These are phyloP conservation scores for Erynnis tages DNA, from an alignment of 2,888 invertebrate species.

Conservation along the genomic window DNA sequence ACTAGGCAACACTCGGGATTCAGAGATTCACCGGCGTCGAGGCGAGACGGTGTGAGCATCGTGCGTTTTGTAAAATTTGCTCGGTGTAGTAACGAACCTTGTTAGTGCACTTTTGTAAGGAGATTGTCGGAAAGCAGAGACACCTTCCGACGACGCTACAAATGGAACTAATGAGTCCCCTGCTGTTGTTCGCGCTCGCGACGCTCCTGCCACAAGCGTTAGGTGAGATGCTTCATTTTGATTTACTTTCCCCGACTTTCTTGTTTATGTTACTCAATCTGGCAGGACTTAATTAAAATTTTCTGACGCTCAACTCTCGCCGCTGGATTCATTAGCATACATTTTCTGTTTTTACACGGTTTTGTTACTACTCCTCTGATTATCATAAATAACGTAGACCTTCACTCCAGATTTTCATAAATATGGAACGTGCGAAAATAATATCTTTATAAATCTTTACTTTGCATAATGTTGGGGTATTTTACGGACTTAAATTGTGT, in stretches of 20 bases:
- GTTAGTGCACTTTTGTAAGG: slow-evolving; percentile 71
- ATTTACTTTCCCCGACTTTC: slow-evolving; percentile 33
- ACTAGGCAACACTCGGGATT: slow-evolving; percentile 43
- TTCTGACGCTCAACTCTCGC: slow-evolving; percentile 18
- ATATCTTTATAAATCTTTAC: not conserved
- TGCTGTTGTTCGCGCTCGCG: slow-evolving; percentile 62
- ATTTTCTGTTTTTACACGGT: slow-evolving; percentile 16
- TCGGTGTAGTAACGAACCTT: slow-evolving; percentile 68
- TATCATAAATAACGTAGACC: slow-evolving; percentile 12
- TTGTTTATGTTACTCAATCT: slow-evolving; percentile 31
- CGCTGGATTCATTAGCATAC: slow-evolving; percentile 19
- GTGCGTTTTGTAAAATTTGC: slow-evolving; percentile 59
- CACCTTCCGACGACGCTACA: slow-evolving; percentile 55
- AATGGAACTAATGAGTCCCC: slow-evolving; percentile 74
- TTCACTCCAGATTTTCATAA: slow-evolving; percentile 15
- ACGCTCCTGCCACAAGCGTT: slow-evolving; percentile 51
- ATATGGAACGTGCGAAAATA: slow-evolving; percentile 1
- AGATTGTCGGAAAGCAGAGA: slow-evolving; percentile 63
- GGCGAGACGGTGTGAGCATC: slow-evolving; percentile 41
- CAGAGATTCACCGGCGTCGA: slow-evolving; percentile 50
- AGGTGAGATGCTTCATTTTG: slow-evolving; percentile 51
- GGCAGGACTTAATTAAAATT: slow-evolving; percentile 30
- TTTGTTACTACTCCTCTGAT: slow-evolving; percentile 13
- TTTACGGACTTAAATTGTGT: not conserved
- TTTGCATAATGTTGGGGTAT: not conserved